Evolutionary conservation across 2,888 invertebrate genomes (phyloP), one percentile per base, ranked within the genome.

Genomic region (Clunio marinus): DNA sequence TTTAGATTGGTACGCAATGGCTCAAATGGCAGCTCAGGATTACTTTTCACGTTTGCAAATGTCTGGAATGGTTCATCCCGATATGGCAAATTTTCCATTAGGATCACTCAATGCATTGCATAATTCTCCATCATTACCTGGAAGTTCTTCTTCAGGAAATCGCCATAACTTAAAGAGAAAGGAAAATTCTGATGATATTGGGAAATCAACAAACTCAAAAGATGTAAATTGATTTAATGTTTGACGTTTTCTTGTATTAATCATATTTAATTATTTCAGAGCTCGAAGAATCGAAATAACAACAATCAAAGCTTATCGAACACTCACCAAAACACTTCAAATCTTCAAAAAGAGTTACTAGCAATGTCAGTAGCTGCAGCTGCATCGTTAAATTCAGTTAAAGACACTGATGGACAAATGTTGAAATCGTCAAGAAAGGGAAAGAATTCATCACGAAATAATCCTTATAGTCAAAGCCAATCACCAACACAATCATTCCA

Each of bases 1-100:
- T 78, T 28, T 77, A 89, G 91, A 89, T 78, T 93, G 93, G 93
- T 93, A 92, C 91, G 90, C 90, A 22, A 91, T 93, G 89, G 91
- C 92, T 46, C 92, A 93, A 77, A 81, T 93, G 73, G 92, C 92
- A 35, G 91, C 92, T 0, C 93, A 93, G 77, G 92, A 93, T 78
- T 93, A 93, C 79, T 84, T 93, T 72, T 89, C 89, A 58, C 84
- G 91, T 70, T 80, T 93, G 71, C 92, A 92, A 77, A 90, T 90
- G 2, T 88, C 90, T 7, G 90, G 90, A 22, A 77, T 91, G 69
- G 84, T 84, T 51, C 79, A 79, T 76, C 87, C 86, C 15, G 86
- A 86, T 75, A 78, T 88, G 72, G 83, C 83, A 46, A 81, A 45
- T 37, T 41, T 68, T 58, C 25, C 35, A 58, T 27, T 68, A 45